phyloP scores from a whole-genome alignment of 2,888 invertebrate genomes.

The Agonopterix heracliana region DNA sequence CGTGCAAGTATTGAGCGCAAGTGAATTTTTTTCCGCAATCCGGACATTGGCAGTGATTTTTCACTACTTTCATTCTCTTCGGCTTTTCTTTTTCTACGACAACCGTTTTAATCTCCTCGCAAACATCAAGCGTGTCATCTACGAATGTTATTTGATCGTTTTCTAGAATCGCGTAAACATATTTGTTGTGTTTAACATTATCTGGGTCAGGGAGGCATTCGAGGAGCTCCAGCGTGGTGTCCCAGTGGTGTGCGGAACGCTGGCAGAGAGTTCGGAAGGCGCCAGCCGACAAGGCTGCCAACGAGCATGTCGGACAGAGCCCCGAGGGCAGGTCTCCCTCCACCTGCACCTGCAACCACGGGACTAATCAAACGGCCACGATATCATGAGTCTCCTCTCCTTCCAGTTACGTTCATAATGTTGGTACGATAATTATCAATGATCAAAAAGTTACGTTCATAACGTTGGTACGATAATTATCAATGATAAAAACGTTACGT shows the following conservation, averaged over 20 bases:
- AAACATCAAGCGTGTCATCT: conserved; percentile 13
- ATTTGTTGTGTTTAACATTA: conserved; percentile 7
- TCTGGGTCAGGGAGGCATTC: conserved; percentile 25
- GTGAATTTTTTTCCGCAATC: conserved; percentile 46
- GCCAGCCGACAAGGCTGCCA: conserved; percentile 41
- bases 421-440: no score
- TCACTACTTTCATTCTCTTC: not conserved
- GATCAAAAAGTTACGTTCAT: no score
- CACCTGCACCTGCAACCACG: conserved; percentile 60
- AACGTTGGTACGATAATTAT: no score
- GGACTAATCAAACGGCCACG: conserved; percentile 53
- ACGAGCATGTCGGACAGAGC: conserved; percentile 47
- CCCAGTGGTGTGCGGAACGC: conserved; percentile 40
- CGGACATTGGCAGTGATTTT: conserved; percentile 36
- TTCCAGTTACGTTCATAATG: no score
- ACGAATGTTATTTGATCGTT: conserved; percentile 32
- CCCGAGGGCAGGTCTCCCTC: conserved; percentile 51
- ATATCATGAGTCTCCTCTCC: conserved; percentile 11
- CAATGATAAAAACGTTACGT: no score
- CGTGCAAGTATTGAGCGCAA: conserved; percentile 37
- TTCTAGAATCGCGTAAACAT: conserved; percentile 33
- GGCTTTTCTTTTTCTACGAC: not conserved
- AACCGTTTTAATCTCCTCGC: not conserved
- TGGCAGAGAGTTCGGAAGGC: conserved; percentile 46
- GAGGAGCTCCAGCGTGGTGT: conserved; percentile 34